A percentile compares a stretch with the other conserved stretches of the same genome.
Conservation (phyloP, 2,888 invertebrate species). For the Leucophora obtusa region DNA sequence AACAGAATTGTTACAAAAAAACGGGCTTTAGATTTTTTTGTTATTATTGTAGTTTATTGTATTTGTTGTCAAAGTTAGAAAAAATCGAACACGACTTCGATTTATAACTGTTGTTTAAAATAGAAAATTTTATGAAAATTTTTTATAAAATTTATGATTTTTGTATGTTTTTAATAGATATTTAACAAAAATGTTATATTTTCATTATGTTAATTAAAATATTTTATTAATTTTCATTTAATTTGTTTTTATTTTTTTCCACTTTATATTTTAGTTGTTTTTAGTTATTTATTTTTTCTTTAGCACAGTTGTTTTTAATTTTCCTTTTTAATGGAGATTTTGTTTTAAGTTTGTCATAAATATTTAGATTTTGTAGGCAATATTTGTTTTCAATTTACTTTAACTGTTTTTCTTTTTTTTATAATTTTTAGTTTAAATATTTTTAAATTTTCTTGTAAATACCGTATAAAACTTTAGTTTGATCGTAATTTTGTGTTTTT, state of each 20-base stretch:
- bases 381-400: neutral
- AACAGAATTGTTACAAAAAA: conserved; percentile 34
- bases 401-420: neutral
- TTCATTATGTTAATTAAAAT: too few species aligned
- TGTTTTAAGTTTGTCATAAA: neutral
- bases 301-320: neutral
- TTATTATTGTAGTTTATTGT: conserved; percentile 19
- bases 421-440: neutral
- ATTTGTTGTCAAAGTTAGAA: conserved; percentile 32
- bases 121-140: conserved; percentile 13
- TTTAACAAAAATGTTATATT: neutral
- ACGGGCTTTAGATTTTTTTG: conserved; percentile 25
- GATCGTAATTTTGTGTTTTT: neutral
- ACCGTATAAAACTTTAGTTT: neutral
- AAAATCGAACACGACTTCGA: conserved; percentile 14
- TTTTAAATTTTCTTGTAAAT: neutral
- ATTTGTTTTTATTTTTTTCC: neutral
- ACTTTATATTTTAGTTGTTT: neutral
- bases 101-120: conserved; percentile 40
- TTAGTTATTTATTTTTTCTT: neutral
- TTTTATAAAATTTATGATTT: neutral
- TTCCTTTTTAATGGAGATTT: neutral
- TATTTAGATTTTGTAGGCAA: neutral
- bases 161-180: neutral
- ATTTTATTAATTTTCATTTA: neutral